These are phyloP conservation scores for Schizothorax lantsangensis DNA, from an alignment of 2,797 vertebrate species.

Conservation along the genomic window DNA sequence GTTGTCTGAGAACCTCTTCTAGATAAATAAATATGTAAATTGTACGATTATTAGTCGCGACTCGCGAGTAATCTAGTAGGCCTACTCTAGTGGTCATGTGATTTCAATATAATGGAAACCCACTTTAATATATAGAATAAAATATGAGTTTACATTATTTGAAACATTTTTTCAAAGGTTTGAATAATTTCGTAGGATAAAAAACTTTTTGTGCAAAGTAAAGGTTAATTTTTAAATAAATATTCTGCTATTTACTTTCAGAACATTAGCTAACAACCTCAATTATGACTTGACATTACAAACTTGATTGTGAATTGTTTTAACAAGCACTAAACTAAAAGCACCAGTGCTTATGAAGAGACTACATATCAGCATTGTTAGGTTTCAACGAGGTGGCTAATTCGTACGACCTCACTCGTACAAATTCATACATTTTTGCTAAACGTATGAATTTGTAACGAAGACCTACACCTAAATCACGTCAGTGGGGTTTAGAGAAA, in stretches of 20 bases:
- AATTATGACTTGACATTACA: neutral
- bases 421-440: too few relatives aligned
- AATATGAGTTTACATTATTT: neutral
- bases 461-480: too few relatives aligned
- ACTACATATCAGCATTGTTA: neutral
- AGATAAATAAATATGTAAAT: fast-evolving
- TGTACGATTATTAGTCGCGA: neutral
- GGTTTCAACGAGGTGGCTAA: too few relatives aligned
- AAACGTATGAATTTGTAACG: too few relatives aligned
- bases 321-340: neutral
- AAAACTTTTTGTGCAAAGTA: neutral
- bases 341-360: neutral
- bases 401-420: too few relatives aligned
- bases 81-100: neutral
- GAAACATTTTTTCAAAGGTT: neutral
- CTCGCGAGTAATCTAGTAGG: neutral
- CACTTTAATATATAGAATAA: neutral
- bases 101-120: neutral
- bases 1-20: neutral
- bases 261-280: neutral
- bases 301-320: neutral
- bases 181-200: neutral
- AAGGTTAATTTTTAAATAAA: neutral
- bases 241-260: neutral
- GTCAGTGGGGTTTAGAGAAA: too few relatives aligned